Conservation (phyloP, 2,888 invertebrate genomes). For the Drosophila atroscutellata region DNA sequence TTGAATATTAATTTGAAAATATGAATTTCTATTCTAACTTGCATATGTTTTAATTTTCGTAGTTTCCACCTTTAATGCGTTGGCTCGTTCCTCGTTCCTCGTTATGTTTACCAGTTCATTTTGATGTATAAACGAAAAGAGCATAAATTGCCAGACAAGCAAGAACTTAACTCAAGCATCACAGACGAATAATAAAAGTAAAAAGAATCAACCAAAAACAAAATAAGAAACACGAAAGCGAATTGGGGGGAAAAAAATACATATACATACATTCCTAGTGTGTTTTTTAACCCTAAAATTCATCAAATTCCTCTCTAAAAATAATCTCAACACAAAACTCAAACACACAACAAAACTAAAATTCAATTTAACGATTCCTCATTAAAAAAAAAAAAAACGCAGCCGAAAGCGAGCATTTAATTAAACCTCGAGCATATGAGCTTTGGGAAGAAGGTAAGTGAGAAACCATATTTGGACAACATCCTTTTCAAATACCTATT, state of each 20-base stretch:
- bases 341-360: constrained; percentile 35
- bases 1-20: background rate
- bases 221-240: background rate
- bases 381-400: constrained; percentile 27
- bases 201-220: background rate
- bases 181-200: constrained; percentile 12
- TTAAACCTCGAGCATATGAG: constrained; percentile 32
- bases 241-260: constrained; percentile 1
- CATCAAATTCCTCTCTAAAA: constrained; percentile 41
- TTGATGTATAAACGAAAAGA: constrained; percentile 27
- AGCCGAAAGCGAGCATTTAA: constrained; percentile 39
- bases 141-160: background rate
- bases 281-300: constrained; percentile 45
- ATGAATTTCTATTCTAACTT: constrained; percentile 10
- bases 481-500: background rate
- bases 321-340: constrained; percentile 36
- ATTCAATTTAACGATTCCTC: constrained; percentile 28
- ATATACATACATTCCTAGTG: constrained; percentile 19
- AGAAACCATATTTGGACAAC: background rate
- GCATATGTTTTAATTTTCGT: constrained; percentile 34
- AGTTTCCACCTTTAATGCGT: constrained; percentile 65
- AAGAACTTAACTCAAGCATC: constrained; percentile 14
- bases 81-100: constrained; percentile 51
- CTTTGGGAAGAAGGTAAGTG: constrained; percentile 55
- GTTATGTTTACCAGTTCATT: constrained; percentile 56